A percentile compares a stretch with the other conserved stretches of the same genome.
Evolutionary conservation across 2,113 vertebrate species (phyloP).

Genomic region (Anas platyrhynchos): DNA sequence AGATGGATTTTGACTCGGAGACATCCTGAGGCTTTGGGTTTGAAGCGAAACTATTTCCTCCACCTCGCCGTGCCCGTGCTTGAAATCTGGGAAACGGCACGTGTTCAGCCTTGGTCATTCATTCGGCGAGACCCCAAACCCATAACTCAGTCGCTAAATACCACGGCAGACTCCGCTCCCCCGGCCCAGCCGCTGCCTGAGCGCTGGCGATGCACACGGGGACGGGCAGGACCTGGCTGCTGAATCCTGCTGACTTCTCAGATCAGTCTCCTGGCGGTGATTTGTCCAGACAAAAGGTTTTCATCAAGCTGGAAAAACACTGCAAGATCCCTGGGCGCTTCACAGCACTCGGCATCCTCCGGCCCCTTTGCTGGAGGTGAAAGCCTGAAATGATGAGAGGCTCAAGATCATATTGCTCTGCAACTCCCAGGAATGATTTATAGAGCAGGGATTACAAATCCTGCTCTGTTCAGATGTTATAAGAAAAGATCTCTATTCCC

Average conservation of each 20-base stretch:
- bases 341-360: background rate
- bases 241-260: background rate
- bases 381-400: background rate
- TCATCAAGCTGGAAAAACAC: background rate
- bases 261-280: background rate
- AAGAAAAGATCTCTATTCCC: background rate
- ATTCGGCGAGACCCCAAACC: background rate
- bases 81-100: too few relatives aligned
- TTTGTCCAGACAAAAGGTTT: background rate
- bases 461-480: background rate
- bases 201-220: accelerated
- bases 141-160: accelerated
- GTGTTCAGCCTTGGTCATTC: accelerated
- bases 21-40: background rate
- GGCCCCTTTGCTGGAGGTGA: background rate
- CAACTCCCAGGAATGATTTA: background rate
- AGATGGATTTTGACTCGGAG: background rate
- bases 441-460: background rate
- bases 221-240: background rate
- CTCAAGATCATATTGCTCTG: background rate
- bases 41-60: background rate
- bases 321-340: background rate
- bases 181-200: background rate
- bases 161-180: background rate
- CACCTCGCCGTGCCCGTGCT: background rate